phyloP scores from a whole-genome alignment of 2,797 vertebrate species.

The Pangasius sanitwongsei region DNA sequence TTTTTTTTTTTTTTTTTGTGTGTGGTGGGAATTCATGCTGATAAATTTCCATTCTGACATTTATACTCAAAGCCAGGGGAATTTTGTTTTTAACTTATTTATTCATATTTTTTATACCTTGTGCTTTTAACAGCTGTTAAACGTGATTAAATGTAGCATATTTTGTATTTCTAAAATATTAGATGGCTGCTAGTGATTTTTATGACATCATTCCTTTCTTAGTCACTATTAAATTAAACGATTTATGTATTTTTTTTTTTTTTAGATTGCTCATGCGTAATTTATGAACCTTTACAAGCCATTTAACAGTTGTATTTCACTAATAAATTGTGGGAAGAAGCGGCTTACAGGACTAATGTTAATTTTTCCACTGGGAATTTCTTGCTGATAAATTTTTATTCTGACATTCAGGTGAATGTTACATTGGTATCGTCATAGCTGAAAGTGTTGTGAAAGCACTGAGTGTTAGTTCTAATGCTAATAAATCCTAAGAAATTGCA shows the following conservation, averaged over 20 bases:
- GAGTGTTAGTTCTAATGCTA: not conserved
- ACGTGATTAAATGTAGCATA: not conserved
- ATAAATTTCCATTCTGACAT: constrained; percentile 17
- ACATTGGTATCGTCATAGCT: not conserved
- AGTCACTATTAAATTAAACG: not conserved
- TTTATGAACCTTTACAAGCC: not conserved
- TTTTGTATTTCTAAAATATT: not conserved
- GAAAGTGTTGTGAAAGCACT: too few species aligned
- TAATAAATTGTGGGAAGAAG: constrained; percentile 19
- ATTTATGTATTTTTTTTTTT: not conserved
- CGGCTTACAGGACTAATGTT: not conserved
- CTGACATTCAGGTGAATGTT: not conserved
- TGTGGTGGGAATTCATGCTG: constrained; percentile 20
- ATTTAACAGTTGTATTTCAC: not conserved
- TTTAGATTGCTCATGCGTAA: not conserved
- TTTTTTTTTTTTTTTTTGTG: not conserved
- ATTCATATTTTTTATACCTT: not conserved
- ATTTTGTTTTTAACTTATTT: not conserved
- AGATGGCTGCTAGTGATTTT: not conserved
- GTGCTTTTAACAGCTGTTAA: not conserved
- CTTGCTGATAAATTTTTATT: not conserved
- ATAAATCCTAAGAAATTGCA: not conserved
- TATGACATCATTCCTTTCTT: not conserved
- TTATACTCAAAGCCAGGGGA: not conserved
- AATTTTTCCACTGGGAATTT: not conserved